Base-by-base conservation (phyloP, 2,113 vertebrate genomes). In the Cavia aperea region DNA sequence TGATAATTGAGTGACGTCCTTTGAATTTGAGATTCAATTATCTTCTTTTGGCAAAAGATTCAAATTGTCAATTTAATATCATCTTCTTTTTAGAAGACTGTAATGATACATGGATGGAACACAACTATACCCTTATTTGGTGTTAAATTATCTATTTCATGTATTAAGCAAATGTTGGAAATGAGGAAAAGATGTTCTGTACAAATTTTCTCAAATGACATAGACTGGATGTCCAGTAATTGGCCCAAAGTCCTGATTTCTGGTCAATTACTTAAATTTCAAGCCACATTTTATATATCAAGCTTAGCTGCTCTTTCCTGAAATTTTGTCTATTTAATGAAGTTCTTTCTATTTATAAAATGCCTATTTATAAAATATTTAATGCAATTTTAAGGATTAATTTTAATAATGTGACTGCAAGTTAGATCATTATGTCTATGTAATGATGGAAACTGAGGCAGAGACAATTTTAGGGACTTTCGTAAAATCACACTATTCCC, bases 231-330 rank as follows among this genome's bases (percentile, higher is more conserved):
- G 62, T 65, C 63, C 39, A 88, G 88, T 90, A 95, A 96, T 95
- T 95, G 85, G 78, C 26, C 63, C 33, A 82, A 92, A 83, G 65
- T 92, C 72, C 33, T 90, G 81, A 95, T 90, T 96, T 96, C 36
- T 93, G 58, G 24, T 85, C 92, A 90, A 90, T 95, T 96, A 94
- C 89, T 91, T 93, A 95, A 75, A 93, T 93, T 96, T 95, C 46
- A 92, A 89, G 31, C 10, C 39, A 72, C 46, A 95, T 91, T 83
- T 94, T 92, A 90, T 88, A 24, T 56, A 89, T 82, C 46, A 78
- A 83, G 9, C 26, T 93, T 95, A 94, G 31, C 14, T 12, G 88
- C 9, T 43, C 9, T 68, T 85, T 88, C 62, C 77, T 86, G 36
- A 81, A 4, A 39, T 89, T 95, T 93, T 91, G 3, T 9, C 16